Conservation (phyloP, 2,113 vertebrate genomes). For the Lepus timidus region DNA sequence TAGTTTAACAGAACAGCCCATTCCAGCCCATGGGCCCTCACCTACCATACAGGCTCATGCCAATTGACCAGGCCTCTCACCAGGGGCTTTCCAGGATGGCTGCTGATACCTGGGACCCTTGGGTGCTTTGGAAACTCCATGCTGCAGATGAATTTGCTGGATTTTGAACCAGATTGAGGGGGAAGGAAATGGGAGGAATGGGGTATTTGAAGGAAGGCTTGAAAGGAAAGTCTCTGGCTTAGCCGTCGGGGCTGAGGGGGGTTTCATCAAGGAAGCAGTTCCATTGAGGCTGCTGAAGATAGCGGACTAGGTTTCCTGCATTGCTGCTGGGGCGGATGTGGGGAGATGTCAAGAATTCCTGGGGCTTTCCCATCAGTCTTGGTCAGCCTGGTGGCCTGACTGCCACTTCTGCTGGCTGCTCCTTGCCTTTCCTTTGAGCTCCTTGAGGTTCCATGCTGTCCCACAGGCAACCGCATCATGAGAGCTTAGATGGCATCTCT, state of each 20-base stretch:
- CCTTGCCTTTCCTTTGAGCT: constrained; percentile 15
- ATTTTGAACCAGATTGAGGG: constrained; percentile 68
- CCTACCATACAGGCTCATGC: background rate
- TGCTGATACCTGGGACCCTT: constrained; percentile 52
- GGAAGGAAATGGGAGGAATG: constrained; percentile 83
- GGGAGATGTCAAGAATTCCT: constrained; percentile 68
- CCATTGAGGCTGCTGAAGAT: constrained; percentile 71
- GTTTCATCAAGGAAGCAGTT: constrained; percentile 79
- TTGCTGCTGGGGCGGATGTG: constrained; percentile 68
- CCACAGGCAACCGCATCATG: background rate
- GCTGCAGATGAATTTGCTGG: constrained; percentile 65
- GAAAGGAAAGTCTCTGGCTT: constrained; percentile 60
- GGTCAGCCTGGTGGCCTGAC: constrained; percentile 44
- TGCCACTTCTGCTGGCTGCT: constrained; percentile 33
- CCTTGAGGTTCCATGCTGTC: background rate
- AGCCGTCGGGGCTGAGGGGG: constrained; percentile 26
- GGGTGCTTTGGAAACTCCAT: constrained; percentile 77
- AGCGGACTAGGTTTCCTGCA: constrained; percentile 76
- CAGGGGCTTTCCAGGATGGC: constrained; percentile 76
- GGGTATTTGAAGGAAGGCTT: constrained; percentile 66
- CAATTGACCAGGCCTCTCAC: constrained; percentile 62
- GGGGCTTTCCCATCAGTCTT: constrained; percentile 76
- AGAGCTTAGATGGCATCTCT: background rate
- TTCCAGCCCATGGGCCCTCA: background rate
- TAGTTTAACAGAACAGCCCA: constrained; percentile 37